Evolutionary conservation across 2,797 vertebrate species (phyloP), one percentile per base, ranked within the genome.

Genomic region (Chelon auratus): DNA sequence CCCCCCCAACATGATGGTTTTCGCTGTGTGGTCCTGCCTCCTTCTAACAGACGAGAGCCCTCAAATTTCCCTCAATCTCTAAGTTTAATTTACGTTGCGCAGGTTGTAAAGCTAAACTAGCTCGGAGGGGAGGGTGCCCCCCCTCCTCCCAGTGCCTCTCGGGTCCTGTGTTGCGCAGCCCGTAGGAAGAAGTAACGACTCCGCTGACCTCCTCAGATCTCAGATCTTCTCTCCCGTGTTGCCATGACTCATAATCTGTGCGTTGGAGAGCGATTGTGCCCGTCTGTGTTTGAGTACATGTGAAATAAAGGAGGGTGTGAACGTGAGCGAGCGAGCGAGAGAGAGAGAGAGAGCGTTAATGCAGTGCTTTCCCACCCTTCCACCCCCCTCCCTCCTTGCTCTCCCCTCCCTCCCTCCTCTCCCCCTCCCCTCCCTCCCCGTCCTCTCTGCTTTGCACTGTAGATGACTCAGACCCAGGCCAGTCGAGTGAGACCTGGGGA

Each of bases 391-490:
- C 87, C 88, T 80, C 92, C 75, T 52, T 55, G 64, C 81, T 63
- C 77, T 59, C 62, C 64, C 72, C 59, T 86, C 83, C 87, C 88
- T 82, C 91, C 67, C 37, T 42, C 63, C 81, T 55, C 76, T 50
- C 39, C 57, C 58, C 47, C 76, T 24, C 36, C 81, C 75, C 66
- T 78, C 82, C 92, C 89, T 42, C 51, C 93, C 90, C 94, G 70
- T 88, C 94, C 77, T 95, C 91, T 95, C 94, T 95, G 95, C 95
- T 95, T 94, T 95, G 94, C 95, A 95, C 94, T 95, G 89, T 97
- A 95, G 95, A 96, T 96, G 94, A 95, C 91, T 97, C 95, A 96
- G 95, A 98, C 93, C 94, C 93, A 93, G 95, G 93, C 94, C 94
- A 95, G 93, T 95, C 91, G 85, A 95, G 91, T 95, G 95, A 97